Percentiles rank a stretch among this genome's conserved stretches.
Evolutionary conservation across 2,888 invertebrate species (phyloP).

Genomic region (Molorchus minor): DNA sequence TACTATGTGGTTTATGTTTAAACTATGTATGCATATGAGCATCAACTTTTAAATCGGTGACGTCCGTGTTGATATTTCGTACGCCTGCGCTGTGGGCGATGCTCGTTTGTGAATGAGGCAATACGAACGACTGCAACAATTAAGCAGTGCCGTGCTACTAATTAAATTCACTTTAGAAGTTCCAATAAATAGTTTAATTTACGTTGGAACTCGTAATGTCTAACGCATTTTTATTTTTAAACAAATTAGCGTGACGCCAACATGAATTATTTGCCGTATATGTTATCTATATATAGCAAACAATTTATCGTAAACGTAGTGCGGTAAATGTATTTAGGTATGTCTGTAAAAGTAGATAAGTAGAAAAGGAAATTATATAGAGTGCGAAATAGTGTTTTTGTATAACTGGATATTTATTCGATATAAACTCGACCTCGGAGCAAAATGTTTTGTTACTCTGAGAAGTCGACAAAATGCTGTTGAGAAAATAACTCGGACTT

Average conservation of each 20-base stretch:
- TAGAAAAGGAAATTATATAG: too few relatives aligned
- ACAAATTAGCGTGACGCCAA: background rate
- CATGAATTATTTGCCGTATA: background rate
- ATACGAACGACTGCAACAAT: slow-evolving; percentile 11
- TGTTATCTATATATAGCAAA: background rate
- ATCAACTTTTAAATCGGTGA: slow-evolving; percentile 51
- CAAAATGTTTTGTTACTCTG: too few relatives aligned
- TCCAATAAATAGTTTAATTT: background rate
- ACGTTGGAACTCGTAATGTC: slow-evolving; percentile 13
- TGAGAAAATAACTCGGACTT: too few relatives aligned
- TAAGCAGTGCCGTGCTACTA: slow-evolving; percentile 31
- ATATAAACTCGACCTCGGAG: too few relatives aligned
- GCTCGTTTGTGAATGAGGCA: slow-evolving; percentile 41
- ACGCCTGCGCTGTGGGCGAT: slow-evolving; percentile 44
- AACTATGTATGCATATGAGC: slow-evolving; percentile 37
- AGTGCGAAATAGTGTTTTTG: too few relatives aligned
- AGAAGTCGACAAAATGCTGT: too few relatives aligned
- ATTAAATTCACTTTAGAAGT: slow-evolving; percentile 14
- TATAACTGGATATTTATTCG: too few relatives aligned
- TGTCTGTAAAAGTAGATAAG: too few relatives aligned
- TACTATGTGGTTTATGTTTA: slow-evolving; percentile 34
- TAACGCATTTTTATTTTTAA: background rate
- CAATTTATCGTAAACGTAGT: too few relatives aligned
- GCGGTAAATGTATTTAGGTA: too few relatives aligned
- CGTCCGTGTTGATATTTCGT: slow-evolving; percentile 33